These are phyloP conservation scores for Paramuricea clavata DNA, from an alignment of 92 coral and sea anemone species.

Conservation along the genomic window DNA sequence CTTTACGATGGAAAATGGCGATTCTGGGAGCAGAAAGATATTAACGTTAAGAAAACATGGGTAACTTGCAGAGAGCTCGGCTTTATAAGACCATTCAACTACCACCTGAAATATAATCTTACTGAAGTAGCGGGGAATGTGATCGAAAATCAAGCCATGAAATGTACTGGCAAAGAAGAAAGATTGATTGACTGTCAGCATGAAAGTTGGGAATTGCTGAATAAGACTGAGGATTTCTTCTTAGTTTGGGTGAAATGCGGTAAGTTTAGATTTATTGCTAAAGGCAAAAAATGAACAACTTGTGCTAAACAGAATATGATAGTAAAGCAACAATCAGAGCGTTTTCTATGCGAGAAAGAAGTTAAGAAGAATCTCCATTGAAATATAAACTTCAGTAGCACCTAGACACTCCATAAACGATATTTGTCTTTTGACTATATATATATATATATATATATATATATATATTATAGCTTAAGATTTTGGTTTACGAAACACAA, in stretches of 20 bases:
- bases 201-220: not conserved
- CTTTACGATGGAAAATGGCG: not conserved
- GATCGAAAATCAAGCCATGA: not conserved
- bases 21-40: not conserved
- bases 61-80: slow-evolving; percentile 18
- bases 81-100: not conserved
- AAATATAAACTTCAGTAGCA: no score
- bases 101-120: not conserved
- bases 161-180: slow-evolving; percentile 14
- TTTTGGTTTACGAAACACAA: no score
- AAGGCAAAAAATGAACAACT: no score
- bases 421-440: no score
- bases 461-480: no score
- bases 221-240: not conserved
- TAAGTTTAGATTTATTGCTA: not conserved
- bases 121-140: not conserved
- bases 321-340: no score
- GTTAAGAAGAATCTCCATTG: no score
- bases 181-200: not conserved
- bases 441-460: no score
- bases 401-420: no score
- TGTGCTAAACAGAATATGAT: no score
- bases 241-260: slow-evolving; percentile 11
- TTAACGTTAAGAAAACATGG: not conserved
- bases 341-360: no score